phyloP scores from a whole-genome alignment of 2,888 invertebrate genomes.

The Patella ulyssiponensis region DNA sequence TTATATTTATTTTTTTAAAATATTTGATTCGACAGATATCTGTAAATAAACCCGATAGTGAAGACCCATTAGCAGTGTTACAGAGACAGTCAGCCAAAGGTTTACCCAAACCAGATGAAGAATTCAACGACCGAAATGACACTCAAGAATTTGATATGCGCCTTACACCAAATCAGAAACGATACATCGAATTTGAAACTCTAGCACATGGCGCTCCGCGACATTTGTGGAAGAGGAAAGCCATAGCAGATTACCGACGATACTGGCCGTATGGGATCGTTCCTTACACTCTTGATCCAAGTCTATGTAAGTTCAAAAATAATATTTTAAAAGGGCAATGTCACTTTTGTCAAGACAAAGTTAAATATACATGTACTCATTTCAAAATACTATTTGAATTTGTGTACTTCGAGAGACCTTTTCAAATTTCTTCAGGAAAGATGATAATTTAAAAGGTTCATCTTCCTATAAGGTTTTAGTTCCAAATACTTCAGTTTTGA shows the following conservation, averaged over 20 bases:
- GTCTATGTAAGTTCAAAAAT: neutral
- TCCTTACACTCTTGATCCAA: neutral
- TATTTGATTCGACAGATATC: neutral
- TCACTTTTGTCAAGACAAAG: no score
- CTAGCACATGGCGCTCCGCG: neutral
- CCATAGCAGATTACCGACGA: conserved; percentile 11
- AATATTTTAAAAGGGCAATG: no score
- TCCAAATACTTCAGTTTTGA: no score
- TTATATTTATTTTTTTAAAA: no score
- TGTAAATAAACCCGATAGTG: neutral
- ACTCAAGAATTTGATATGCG: conserved; percentile 19
- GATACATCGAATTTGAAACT: neutral
- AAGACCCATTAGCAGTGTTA: conserved; percentile 13
- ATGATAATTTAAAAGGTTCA: no score
- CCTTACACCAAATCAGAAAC: conserved; percentile 17
- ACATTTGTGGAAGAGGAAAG: conserved; percentile 20
- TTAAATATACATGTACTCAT: no score
- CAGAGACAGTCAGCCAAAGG: conserved; percentile 10
- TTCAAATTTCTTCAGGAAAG: no score
- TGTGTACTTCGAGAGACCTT: no score
- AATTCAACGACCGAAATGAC: conserved; percentile 1
- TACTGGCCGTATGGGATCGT: conserved; percentile 21
- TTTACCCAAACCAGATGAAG: conserved; percentile 22
- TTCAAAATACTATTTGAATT: no score
- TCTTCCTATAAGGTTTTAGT: no score